phyloP scores from a whole-genome alignment of 2,113 vertebrate species.

The Otocyon megalotis region DNA sequence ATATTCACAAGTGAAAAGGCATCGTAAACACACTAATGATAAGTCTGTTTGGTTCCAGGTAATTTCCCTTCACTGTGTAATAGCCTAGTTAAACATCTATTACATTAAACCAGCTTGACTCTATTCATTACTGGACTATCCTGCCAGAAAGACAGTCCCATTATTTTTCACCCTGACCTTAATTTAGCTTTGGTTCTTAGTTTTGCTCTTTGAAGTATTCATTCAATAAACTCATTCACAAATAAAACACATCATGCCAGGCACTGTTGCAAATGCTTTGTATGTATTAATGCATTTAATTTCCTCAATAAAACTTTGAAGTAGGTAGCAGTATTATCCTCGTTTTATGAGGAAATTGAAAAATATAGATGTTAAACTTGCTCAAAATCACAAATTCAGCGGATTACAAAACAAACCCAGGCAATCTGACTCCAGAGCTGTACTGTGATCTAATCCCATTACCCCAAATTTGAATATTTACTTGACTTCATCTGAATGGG shows the following conservation, averaged over 20 bases:
- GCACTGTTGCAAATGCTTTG: neutral
- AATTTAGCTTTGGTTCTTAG: neutral
- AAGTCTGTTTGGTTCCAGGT: neutral
- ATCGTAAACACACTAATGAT: neutral
- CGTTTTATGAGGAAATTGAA: neutral
- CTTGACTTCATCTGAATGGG: neutral
- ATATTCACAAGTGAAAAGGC: neutral
- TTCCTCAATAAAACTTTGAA: neutral
- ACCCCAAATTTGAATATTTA: neutral
- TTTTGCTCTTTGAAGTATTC: constrained; percentile 23
- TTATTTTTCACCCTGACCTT: neutral
- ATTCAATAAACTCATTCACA: constrained; percentile 28
- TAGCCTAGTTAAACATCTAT: neutral
- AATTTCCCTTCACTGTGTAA: neutral
- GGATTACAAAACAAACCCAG: neutral
- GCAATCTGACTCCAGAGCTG: neutral
- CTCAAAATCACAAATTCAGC: neutral
- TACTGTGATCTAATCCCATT: constrained; percentile 26
- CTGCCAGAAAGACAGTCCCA: neutral
- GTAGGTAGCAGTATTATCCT: neutral
- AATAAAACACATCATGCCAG: neutral
- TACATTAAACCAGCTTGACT: neutral
- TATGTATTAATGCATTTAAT: neutral
- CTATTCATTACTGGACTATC: neutral
- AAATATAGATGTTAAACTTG: neutral